Conservation (phyloP, 2,113 vertebrate species). For the Strigops habroptila region DNA sequence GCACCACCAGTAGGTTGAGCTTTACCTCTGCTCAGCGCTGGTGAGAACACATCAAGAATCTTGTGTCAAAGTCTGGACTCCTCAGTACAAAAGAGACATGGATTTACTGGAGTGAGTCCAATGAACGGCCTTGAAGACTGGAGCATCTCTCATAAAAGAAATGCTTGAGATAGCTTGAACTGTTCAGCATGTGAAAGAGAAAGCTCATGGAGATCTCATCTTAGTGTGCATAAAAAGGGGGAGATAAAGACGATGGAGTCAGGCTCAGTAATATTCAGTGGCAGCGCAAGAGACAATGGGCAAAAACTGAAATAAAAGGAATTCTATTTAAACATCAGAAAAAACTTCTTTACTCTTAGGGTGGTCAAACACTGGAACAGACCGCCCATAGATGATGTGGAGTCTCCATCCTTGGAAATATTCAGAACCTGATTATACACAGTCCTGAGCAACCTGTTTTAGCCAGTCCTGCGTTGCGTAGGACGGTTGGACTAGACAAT, state of each 20-base stretch:
- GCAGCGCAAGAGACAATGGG: background rate
- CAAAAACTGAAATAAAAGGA: background rate
- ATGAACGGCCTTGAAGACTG: background rate
- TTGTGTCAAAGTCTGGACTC: background rate
- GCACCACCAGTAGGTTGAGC: background rate
- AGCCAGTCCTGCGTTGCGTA: background rate
- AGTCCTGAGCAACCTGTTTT: background rate
- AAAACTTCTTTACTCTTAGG: background rate
- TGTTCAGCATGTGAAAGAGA: background rate
- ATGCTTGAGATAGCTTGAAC: background rate
- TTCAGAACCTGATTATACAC: background rate
- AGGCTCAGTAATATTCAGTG: background rate
- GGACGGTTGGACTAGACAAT: background rate
- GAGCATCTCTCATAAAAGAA: background rate
- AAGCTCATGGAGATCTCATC: background rate
- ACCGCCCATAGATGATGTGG: background rate
- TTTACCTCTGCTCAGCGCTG: background rate
- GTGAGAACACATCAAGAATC: background rate
- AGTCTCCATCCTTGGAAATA: background rate
- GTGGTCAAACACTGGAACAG: background rate
- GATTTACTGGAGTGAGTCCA: background rate
- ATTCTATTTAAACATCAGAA: background rate
- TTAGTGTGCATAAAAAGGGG: background rate
- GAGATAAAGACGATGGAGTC: background rate
- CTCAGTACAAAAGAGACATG: background rate